Conservation (phyloP, 2,888 invertebrate genomes). For the Pantelozetes paolii region DNA sequence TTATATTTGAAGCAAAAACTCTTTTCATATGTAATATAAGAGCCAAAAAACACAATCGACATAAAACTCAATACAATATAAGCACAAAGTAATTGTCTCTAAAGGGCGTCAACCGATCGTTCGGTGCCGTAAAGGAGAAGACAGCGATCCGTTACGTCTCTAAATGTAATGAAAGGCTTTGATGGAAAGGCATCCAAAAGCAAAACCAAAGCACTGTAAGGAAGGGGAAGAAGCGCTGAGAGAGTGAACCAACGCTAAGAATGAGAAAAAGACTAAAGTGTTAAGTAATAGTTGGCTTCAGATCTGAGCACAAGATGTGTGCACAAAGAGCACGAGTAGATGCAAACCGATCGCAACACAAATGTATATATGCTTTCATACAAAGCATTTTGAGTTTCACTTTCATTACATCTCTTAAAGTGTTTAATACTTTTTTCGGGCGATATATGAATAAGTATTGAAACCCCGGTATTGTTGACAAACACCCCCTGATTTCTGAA, state of each 20-base stretch:
- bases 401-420: background rate
- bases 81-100: constrained; percentile 19
- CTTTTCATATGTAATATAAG: no score
- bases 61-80: background rate
- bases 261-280: background rate
- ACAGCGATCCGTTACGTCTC: constrained; percentile 2
- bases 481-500: no score
- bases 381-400: background rate
- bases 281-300: constrained; percentile 12
- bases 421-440: background rate
- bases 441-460: background rate
- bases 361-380: background rate
- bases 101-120: constrained; percentile 19
- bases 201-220: background rate
- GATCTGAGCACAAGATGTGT: background rate
- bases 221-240: background rate
- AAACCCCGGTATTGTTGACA: no score
- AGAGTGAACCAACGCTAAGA: background rate
- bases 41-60: background rate
- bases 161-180: constrained; percentile 7
- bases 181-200: background rate
- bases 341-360: background rate
- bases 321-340: background rate
- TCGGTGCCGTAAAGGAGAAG: constrained; percentile 5
- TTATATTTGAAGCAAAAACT: no score